Evolutionary conservation across 1,140 invertebrate genomes (phyloP).

Genomic region (Ceratitis capitata): DNA sequence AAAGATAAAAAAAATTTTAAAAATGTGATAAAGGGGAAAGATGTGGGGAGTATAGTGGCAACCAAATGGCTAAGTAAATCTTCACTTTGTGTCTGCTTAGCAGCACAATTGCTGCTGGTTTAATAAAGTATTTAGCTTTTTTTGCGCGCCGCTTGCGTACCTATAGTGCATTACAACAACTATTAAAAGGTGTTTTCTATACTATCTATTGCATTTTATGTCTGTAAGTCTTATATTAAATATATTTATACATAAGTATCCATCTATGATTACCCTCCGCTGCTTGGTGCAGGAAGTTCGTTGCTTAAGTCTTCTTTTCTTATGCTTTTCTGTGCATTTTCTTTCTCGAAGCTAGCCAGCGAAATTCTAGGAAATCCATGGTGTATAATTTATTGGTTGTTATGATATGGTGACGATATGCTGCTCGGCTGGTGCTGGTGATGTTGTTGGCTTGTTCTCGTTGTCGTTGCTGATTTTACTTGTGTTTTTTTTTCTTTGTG

Average conservation of each 20-base stretch:
- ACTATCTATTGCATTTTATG: neutral
- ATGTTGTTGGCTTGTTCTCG: neutral
- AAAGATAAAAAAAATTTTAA: too few relatives aligned
- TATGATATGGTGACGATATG: constrained; percentile 38
- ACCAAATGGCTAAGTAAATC: constrained; percentile 5
- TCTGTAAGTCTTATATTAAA: too few relatives aligned
- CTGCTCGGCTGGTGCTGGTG: neutral
- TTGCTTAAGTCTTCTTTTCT: neutral
- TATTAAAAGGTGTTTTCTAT: constrained; percentile 49
- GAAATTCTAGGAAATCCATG: constrained; percentile 35
- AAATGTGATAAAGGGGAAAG: neutral
- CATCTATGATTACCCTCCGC: neutral
- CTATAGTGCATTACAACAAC: constrained; percentile 62
- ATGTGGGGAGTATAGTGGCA: neutral
- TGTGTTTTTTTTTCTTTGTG: neutral
- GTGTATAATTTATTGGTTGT: constrained; percentile 34
- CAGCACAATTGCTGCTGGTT: constrained; percentile 18
- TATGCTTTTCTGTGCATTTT: neutral
- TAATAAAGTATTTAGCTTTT: constrained; percentile 39
- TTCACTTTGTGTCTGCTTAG: neutral
- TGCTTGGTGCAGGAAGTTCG: neutral
- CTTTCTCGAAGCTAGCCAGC: neutral
- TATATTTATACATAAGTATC: too few relatives aligned
- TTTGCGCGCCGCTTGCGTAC: neutral
- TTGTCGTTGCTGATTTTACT: neutral